A percentile compares a stretch with the other conserved stretches of the same genome.
Conservation (phyloP, 2,888 invertebrate species). For the Tetragonula carbonaria region DNA sequence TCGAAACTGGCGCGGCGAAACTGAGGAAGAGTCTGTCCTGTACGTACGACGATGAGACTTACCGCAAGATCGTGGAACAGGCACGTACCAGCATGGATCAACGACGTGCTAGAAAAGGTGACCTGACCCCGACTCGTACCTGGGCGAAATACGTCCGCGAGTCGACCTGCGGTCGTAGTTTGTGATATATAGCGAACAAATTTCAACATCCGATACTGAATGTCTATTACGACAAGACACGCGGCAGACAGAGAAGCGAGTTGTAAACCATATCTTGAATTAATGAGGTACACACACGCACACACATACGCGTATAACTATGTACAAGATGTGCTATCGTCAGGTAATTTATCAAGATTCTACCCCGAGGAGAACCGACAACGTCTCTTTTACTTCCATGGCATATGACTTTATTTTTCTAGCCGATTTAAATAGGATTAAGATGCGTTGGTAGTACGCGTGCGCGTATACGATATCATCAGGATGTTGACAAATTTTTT, state of each 20-base stretch:
- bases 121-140: conserved; percentile 87
- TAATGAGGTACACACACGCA: neutral
- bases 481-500: conserved; percentile 44
- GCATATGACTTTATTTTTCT: conserved; percentile 45
- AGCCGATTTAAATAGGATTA: conserved; percentile 23
- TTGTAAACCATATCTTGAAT: conserved; percentile 37
- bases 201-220: conserved; percentile 67
- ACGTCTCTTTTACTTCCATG: conserved; percentile 14
- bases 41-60: conserved; percentile 86
- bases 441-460: conserved; percentile 9
- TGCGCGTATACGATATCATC: neutral
- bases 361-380: neutral
- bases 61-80: conserved; percentile 79
- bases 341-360: conserved; percentile 12
- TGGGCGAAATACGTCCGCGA: conserved; percentile 91
- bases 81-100: conserved; percentile 82
- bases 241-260: conserved; percentile 24
- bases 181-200: conserved; percentile 75
- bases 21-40: conserved; percentile 88
- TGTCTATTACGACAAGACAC: conserved; percentile 46
- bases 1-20: conserved; percentile 87
- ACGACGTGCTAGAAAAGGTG: conserved; percentile 86
- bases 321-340: neutral
- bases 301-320: neutral
- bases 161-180: conserved; percentile 86